These are phyloP conservation scores for Lacerta bilineata DNA, from an alignment of 2,797 vertebrate genomes.

Conservation along the genomic window DNA sequence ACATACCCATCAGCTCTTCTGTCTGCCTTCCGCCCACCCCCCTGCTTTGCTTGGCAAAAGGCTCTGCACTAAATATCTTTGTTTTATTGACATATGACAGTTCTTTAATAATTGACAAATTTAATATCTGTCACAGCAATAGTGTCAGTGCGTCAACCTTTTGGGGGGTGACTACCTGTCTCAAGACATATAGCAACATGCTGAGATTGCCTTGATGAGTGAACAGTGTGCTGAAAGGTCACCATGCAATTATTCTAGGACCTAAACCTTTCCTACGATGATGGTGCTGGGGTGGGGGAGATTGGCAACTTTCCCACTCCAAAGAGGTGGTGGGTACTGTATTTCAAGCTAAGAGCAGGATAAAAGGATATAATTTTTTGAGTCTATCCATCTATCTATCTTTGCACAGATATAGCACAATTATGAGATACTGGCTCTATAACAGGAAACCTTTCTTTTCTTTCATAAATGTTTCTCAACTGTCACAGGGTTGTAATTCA, in stretches of 20 bases:
- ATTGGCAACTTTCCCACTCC: background rate
- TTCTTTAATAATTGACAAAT: conserved; percentile 31
- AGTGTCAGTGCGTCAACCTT: background rate
- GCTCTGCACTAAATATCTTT: background rate
- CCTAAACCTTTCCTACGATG: background rate
- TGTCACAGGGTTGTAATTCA: background rate
- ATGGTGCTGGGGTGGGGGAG: background rate
- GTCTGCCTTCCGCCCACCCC: background rate
- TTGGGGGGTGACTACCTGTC: background rate
- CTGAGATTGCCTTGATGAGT: background rate
- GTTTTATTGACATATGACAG: conserved; percentile 26
- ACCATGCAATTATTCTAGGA: conserved; percentile 7
- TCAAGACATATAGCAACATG: background rate
- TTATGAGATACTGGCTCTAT: background rate
- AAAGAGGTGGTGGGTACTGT: background rate
- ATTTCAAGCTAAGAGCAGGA: background rate
- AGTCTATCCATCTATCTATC: background rate
- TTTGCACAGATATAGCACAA: background rate
- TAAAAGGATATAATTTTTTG: background rate
- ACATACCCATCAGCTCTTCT: background rate
- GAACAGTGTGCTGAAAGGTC: background rate
- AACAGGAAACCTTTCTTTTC: background rate
- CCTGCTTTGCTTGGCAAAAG: background rate
- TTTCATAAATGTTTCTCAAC: background rate
- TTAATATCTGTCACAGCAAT: background rate